A percentile compares a stretch with the other conserved stretches of the same genome.
phyloP scores from a whole-genome alignment of 2,888 invertebrate genomes.

The Napeogenes sylphis region DNA sequence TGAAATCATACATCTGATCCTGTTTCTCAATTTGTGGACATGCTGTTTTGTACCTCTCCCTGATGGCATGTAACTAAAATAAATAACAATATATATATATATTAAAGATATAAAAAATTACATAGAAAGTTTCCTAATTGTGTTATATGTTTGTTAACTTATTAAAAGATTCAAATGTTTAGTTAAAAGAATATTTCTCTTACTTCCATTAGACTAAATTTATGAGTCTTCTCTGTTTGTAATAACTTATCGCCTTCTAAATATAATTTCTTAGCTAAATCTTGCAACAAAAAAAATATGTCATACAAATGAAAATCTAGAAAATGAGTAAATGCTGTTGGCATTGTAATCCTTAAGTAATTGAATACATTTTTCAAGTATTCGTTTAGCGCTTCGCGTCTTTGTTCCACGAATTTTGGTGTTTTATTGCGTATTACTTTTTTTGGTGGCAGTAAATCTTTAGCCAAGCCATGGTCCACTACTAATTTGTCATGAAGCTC shows the following conservation, averaged over 20 bases:
- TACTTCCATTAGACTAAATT: conserved; percentile 89
- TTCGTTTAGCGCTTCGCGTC: conserved; percentile 31
- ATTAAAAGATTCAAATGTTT: not conserved
- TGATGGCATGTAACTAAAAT: conserved; percentile 91
- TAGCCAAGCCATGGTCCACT: conserved; percentile 63
- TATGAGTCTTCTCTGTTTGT: conserved; percentile 79
- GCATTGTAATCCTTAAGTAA: conserved; percentile 87
- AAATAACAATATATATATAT: not conserved
- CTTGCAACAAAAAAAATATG: conserved; percentile 89
- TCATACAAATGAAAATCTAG: conserved; percentile 94
- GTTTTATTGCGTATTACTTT: conserved; percentile 94
- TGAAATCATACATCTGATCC: conserved; percentile 91
- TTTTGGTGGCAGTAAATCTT: conserved; percentile 93
- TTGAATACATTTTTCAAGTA: conserved; percentile 88
- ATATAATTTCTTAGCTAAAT: conserved; percentile 87
- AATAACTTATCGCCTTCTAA: conserved; percentile 84
- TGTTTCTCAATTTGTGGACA: conserved; percentile 88
- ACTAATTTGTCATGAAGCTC: conserved; percentile 90
- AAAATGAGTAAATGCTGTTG: conserved; percentile 88
- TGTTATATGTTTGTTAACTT: too few relatives aligned
- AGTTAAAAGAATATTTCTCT: conserved; percentile 1
- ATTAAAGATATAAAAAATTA: conserved; percentile 8
- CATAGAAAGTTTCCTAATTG: not conserved
- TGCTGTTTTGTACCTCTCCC: conserved; percentile 90
- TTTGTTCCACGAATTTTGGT: conserved; percentile 83